Base-by-base conservation (phyloP, 2,888 invertebrate genomes). In the Drosophila macrospina region DNA sequence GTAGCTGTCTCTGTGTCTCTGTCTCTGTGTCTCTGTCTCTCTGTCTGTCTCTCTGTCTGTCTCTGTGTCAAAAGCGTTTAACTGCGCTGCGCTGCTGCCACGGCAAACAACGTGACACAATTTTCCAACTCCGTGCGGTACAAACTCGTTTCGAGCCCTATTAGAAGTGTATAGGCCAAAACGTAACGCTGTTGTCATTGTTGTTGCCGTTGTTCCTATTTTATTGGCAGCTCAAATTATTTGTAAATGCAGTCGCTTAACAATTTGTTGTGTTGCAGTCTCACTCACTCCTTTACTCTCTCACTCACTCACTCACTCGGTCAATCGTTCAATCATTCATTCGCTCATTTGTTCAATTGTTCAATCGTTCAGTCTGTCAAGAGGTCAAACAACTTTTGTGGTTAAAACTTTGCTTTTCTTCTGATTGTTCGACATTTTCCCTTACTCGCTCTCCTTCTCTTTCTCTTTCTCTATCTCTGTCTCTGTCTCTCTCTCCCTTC, bases 221-320 rank as follows among this genome's bases (percentile, higher is more conserved):
- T 86, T 85, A 85, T 87, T 84, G 82, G 85, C 85, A 84, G 82
- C 78, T 78, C 69, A 82, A 84, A 86, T 84, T 85, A 80, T 84
- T 83, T 86, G 81, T 84, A 83, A 83, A 83, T 83, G 84, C 86
- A 85, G 85, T 73, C 85, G 87, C 85, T 80, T 86, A 80, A 80
- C 86, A 87, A 87, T 83, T 84, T 85, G 59, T 73, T 80, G 63
- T 82, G 68, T 62, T 80, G 76, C 64, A 70, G 55, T 41, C 28
- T n/a, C 30, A n/a, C n/a, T n/a, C n/a, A n/a, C n/a, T n/a, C n/a
- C n/a, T n/a, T n/a, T n/a, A n/a, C n/a, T n/a, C n/a, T 4, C 6
- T 41, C 26, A 26, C 20, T 45, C 34, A n/a, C 7, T 16, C 16
- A 3, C 20, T 20, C 20, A 20, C 3, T 67, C 67, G 69, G 65